A percentile compares a stretch with the other conserved stretches of the same genome.
These are phyloP conservation scores for Amblyopsis hoosieri DNA, from an alignment of 2,797 vertebrate genomes.

Conservation along the genomic window DNA sequence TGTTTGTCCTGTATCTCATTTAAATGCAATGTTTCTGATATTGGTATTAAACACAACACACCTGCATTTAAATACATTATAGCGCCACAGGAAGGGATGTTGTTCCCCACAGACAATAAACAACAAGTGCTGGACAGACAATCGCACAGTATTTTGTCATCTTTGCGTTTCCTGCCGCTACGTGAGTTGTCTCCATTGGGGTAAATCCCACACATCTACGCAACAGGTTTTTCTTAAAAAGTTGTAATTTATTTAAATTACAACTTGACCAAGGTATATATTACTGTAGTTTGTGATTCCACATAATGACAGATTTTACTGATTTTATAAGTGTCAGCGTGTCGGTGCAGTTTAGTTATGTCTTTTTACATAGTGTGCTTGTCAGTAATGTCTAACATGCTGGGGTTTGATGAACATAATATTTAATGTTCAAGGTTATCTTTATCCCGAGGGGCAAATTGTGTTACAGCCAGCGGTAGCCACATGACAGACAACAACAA, in stretches of 20 bases:
- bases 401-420: neutral
- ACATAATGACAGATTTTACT: conserved; percentile 12
- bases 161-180: conserved; percentile 2
- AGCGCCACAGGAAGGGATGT: too few relatives aligned
- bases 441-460: too few relatives aligned
- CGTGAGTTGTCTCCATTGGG: conserved; percentile 8
- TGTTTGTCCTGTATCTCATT: too few relatives aligned
- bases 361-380: conserved; percentile 33
- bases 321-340: conserved; percentile 34
- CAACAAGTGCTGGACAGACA: conserved; percentile 2
- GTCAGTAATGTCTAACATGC: conserved; percentile 14
- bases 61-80: too few relatives aligned
- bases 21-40: too few relatives aligned
- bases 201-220: conserved; percentile 10
- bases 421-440: too few relatives aligned
- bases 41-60: too few relatives aligned
- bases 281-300: conserved; percentile 19
- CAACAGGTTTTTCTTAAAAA: conserved; percentile 12
- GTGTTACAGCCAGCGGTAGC: too few relatives aligned
- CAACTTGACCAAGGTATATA: conserved; percentile 9
- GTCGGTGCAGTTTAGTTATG: conserved; percentile 39
- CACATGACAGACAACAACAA: too few relatives aligned
- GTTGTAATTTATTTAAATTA: conserved; percentile 4
- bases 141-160: neutral
- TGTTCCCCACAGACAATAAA: conserved; percentile 1